A percentile compares a stretch with the other conserved stretches of the same genome.
Evolutionary conservation across 2,113 vertebrate genomes (phyloP).

Genomic region (Aphyosemion australe): DNA sequence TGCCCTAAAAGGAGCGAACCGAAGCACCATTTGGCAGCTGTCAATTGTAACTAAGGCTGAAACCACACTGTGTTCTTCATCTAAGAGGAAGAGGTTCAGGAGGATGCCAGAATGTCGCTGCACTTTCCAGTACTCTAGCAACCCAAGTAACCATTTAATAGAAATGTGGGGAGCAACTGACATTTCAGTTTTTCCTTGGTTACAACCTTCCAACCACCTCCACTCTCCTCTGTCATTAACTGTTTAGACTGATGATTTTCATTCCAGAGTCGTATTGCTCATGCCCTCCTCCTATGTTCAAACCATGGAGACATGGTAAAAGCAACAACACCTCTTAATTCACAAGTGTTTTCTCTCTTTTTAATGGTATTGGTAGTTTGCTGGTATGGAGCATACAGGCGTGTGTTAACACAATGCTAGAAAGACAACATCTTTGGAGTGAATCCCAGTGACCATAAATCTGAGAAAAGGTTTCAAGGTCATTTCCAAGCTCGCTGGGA

Average conservation of each 20-base stretch:
- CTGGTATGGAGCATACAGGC: not conserved
- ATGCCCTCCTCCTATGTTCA: slow-evolving; percentile 26
- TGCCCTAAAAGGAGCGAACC: slow-evolving; percentile 57
- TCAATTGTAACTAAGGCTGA: slow-evolving; percentile 54
- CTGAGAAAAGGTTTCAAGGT: not conserved
- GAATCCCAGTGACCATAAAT: not conserved
- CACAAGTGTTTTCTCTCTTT: no score
- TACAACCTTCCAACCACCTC: slow-evolving; percentile 22
- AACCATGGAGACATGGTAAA: slow-evolving; percentile 6
- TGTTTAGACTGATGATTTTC: slow-evolving; percentile 54
- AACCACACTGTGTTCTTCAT: slow-evolving; percentile 61
- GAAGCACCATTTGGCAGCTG: slow-evolving; percentile 53
- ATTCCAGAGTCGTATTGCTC: slow-evolving; percentile 29
- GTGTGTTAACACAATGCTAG: not conserved
- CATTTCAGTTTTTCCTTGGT: slow-evolving; percentile 67
- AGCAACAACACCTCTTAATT: not conserved
- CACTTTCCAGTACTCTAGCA: slow-evolving; percentile 62
- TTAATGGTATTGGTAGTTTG: not conserved
- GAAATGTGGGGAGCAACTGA: slow-evolving; percentile 61
- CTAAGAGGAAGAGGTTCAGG: slow-evolving; percentile 36
- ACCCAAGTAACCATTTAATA: slow-evolving; percentile 56
- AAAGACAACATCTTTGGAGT: not conserved
- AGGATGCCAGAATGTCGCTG: slow-evolving; percentile 51
- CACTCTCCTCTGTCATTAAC: slow-evolving; percentile 42
- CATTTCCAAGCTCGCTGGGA: not conserved